Evolutionary conservation across 2,797 vertebrate genomes (phyloP), one percentile per base, ranked within the genome.

Genomic region (Microctenopoma lineatum): DNA sequence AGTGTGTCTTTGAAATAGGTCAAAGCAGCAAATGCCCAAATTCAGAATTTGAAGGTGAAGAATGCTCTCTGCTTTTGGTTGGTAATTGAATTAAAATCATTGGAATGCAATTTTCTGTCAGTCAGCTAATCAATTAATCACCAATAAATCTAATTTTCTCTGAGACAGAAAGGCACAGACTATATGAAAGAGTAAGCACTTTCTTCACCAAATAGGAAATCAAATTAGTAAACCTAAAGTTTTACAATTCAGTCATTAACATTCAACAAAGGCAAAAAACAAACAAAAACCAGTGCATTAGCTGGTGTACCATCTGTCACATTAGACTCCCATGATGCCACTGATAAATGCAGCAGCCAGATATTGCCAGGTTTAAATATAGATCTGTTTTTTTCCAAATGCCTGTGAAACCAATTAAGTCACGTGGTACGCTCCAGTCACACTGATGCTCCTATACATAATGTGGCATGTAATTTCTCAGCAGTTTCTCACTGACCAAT

Each of bases 301-400:
- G 21, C 53, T 46, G 7, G 27, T 59, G 5, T 18, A 55, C 77
- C 77, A 79, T 85, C 80, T 83, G 79, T 84, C 78, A 71, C 1
- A 4, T 46, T 58, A 38, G 38, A 14, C 52, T 81, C 79, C 66
- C 54, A 66, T 62, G 75, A 64, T 64, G 64, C 46, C 62, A 68
- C 79, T 59, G 70, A 66, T 65, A 64, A 71, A 66, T 36, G 55
- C 66, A 77, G 60, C 70, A 84, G 77, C 58, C 45, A 52, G 70
- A 71, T 53, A 71, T 70, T 60, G 60, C 66, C n/a, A 6, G 38
- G 50, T 82, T 84, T 86, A 87, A 89, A 87, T 80, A 85, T 78
- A 72, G 56, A 73, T 66, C 34, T 39, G 13, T 39, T 47, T 82
- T 61, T 42, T 55, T 44, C 25, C 51, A 39, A 77, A 73, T 77